A percentile compares a stretch with the other conserved stretches of the same genome.
Conservation (phyloP, 2,797 vertebrate genomes). For the Kryptopterus vitreolus region DNA sequence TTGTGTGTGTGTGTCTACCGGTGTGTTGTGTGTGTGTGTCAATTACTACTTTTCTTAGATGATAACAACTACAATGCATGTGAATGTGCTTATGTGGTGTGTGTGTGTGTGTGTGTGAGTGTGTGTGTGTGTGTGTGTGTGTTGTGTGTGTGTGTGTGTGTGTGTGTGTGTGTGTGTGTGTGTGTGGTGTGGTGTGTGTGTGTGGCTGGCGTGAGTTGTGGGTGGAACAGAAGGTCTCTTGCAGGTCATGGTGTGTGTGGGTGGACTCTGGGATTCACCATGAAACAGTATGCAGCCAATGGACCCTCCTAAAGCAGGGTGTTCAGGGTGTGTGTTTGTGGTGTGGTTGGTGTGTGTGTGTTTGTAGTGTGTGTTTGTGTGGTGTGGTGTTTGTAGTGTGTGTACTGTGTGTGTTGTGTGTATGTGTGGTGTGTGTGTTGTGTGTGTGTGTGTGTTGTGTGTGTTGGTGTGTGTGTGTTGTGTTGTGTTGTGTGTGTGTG, state of each 20-base stretch:
- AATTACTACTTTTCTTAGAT: too few species aligned
- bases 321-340: constrained; percentile 51
- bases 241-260: constrained; percentile 81
- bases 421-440: constrained; percentile 26
- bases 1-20: too few species aligned
- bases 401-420: constrained; percentile 24
- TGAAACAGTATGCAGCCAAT: constrained; percentile 78
- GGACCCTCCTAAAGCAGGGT: constrained; percentile 75
- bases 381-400: constrained; percentile 22
- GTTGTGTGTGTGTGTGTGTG: constrained; percentile 58
- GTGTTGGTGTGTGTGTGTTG: too few species aligned
- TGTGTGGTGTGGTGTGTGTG: constrained; percentile 66
- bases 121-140: constrained; percentile 55
- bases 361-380: constrained; percentile 28
- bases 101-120: constrained; percentile 59
- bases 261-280: constrained; percentile 81
- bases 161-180: constrained; percentile 49
- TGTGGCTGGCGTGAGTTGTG: too few species aligned
- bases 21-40: too few species aligned
- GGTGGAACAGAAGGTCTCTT: constrained; percentile 81
- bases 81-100: constrained; percentile 44
- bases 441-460: constrained; percentile 18
- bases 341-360: constrained; percentile 37
- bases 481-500: too few species aligned
- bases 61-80: too few species aligned